Evolutionary conservation across 2,888 invertebrate genomes (phyloP).

Genomic region (Caenorhabditis panamensis): DNA sequence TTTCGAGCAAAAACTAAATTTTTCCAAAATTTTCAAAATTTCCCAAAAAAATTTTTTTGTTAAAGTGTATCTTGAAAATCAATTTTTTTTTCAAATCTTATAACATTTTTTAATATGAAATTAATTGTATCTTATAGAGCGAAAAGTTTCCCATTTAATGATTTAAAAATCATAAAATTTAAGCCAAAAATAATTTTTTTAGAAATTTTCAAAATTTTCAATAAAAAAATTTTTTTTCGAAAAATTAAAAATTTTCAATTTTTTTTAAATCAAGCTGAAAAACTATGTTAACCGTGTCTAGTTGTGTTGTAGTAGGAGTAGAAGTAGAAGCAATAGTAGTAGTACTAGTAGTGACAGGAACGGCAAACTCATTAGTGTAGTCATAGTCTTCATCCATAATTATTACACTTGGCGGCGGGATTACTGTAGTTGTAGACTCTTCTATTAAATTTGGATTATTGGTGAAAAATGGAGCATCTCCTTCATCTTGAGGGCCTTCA

Average conservation of each 20-base stretch:
- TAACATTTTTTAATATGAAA: no score
- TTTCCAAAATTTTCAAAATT: no score
- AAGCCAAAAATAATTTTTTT: no score
- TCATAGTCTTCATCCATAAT: constrained; percentile 53
- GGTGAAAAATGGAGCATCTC: constrained; percentile 17
- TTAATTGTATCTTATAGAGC: no score
- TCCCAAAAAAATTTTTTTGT: no score
- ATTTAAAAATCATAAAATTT: no score
- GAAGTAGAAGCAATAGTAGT: constrained; percentile 23
- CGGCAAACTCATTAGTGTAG: constrained; percentile 54
- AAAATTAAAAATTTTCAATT: no score
- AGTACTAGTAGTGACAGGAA: constrained; percentile 13
- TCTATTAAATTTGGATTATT: not conserved
- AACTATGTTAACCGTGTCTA: not conserved
- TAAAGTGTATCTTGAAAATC: no score
- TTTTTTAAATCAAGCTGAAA: constrained; percentile 2
- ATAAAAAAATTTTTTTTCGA: not conserved
- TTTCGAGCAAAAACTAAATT: no score
- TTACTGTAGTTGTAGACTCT: constrained; percentile 5
- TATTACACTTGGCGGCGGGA: constrained; percentile 12
- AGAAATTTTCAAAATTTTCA: not conserved
- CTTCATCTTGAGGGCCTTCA: constrained; percentile 8
- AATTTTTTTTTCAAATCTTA: no score
- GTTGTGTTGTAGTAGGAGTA: not conserved
- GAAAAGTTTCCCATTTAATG: no score